Base-by-base conservation (phyloP, 2,113 vertebrate genomes). In the Sisor rabdophorus region DNA sequence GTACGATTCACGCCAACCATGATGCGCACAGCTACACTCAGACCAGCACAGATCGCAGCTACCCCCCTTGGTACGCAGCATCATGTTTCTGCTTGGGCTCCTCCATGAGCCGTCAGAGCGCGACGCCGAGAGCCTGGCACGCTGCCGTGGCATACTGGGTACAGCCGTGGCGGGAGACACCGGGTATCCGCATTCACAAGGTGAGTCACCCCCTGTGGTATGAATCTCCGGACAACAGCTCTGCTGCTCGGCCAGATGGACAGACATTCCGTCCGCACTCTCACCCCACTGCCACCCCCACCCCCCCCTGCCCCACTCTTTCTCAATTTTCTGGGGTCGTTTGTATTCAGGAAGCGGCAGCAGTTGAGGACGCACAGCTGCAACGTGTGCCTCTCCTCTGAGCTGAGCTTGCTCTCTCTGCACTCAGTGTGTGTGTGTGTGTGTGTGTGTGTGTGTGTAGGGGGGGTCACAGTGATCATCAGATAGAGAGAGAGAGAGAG, bases 211-310 rank as follows among this genome's bases (percentile, higher is more conserved):
- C 87, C 91, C 85, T 78, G 81, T 58, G 75, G 88, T 88, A 53
- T 90, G 90, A 3, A 87, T 76, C 71, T 88, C 92, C 48, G 86
- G 75, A 88, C 88, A 86, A 83, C 92, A 93, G 87, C 92, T 89
- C 77, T 88, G 94, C 87, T 93, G 93, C 85, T 90, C 84, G 79
- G 86, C 88, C 71, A 95, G 91, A 87, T 93, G 92, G 6, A 91
- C 84, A 2, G 88, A 94, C 94, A 95, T 95, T 79, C 78, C 80
- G 72, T 30, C n/a, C n/a, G 71, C 44, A 36, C 71, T 71, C 53
- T 73, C 19, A 20, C 55, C 47, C 24, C 22, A 52, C 20, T 36
- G n/a, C 55, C 60, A 30, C 28, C 79, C 77, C 79, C 32, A 11
- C 30, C 20, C 58, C 71, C 44, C 60, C 65, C 30, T 52, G 59